Evolutionary conservation across 1,140 invertebrate genomes (phyloP).

Genomic region (Drosophila paulistorum): DNA sequence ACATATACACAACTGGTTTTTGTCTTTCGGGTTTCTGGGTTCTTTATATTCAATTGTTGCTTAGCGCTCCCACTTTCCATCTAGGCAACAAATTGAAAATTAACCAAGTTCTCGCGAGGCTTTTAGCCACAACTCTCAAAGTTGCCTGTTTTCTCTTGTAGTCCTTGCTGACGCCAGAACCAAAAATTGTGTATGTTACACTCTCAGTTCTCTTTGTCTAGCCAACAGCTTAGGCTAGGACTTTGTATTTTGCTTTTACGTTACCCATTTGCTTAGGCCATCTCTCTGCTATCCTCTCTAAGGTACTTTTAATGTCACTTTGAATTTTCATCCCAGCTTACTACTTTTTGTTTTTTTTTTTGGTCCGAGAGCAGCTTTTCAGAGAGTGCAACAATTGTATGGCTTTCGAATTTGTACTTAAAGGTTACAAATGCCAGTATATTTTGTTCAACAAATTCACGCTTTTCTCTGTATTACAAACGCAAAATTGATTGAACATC

Average conservation of each 20-base stretch:
- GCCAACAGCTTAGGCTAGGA: conserved; percentile 22
- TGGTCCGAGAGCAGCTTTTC: conserved; percentile 26
- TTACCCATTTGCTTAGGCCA: not conserved
- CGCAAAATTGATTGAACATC: too few species aligned
- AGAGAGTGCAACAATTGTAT: conserved; percentile 23
- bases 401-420: not conserved
- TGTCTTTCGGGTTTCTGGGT: conserved; percentile 5
- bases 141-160: conserved; percentile 23
- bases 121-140: conserved; percentile 33
- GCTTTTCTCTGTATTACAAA: not conserved
- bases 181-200: conserved; percentile 36
- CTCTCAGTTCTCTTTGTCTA: conserved; percentile 31
- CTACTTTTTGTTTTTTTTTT: not conserved
- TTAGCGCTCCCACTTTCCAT: conserved; percentile 32
- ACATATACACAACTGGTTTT: conserved; percentile 16
- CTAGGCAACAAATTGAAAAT: conserved; percentile 70
- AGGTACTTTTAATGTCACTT: conserved; percentile 69
- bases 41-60: conserved; percentile 34
- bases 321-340: conserved; percentile 46
- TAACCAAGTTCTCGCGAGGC: conserved; percentile 51
- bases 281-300: not conserved
- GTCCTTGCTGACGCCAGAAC: conserved; percentile 1
- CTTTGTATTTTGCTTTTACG: not conserved
- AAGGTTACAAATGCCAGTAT: not conserved
- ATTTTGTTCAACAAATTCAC: not conserved